Evolutionary conservation across 2,888 invertebrate genomes (phyloP).

Genomic region (Axea sp.): DNA sequence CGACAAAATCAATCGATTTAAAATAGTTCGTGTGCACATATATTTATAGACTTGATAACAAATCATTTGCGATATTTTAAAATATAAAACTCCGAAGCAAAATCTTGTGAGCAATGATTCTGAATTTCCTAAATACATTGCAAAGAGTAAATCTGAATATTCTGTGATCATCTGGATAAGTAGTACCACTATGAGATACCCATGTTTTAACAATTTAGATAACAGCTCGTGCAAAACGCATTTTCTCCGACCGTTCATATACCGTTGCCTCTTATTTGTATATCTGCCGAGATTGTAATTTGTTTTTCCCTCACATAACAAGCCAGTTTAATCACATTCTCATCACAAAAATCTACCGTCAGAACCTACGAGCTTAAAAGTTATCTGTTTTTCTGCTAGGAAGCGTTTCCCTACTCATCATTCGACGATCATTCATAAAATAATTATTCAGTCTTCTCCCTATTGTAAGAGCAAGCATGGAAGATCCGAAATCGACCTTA

Average conservation of each 20-base stretch:
- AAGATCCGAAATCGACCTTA: slow-evolving; percentile 5
- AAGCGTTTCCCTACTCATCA: slow-evolving; percentile 24
- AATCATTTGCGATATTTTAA: too few species aligned
- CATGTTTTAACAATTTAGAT: slow-evolving; percentile 59
- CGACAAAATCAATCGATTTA: too few species aligned
- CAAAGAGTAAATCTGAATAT: too few species aligned
- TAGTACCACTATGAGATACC: slow-evolving; percentile 43
- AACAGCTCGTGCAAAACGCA: slow-evolving; percentile 52
- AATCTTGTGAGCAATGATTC: slow-evolving; percentile 36
- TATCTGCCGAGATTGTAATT: slow-evolving; percentile 44
- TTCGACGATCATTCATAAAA: slow-evolving; percentile 19
- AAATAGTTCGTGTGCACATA: too few species aligned
- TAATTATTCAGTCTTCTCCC: slow-evolving; percentile 6
- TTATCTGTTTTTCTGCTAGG: slow-evolving; percentile 11
- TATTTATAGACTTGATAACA: too few species aligned
- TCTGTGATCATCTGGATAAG: slow-evolving; percentile 50
- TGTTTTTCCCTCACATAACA: slow-evolving; percentile 49
- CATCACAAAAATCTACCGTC: slow-evolving; percentile 44
- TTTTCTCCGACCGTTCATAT: slow-evolving; percentile 44
- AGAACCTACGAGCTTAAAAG: slow-evolving; percentile 2
- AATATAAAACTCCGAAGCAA: too few species aligned
- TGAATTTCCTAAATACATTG: slow-evolving; percentile 50
- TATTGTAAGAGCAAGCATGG: slow-evolving; percentile 2
- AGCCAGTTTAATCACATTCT: slow-evolving; percentile 48
- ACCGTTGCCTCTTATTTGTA: slow-evolving; percentile 55